Percentiles rank a stretch among this genome's conserved stretches.
Conservation (phyloP, 1,140 invertebrate genomes). For the Drosophila ironensis region DNA sequence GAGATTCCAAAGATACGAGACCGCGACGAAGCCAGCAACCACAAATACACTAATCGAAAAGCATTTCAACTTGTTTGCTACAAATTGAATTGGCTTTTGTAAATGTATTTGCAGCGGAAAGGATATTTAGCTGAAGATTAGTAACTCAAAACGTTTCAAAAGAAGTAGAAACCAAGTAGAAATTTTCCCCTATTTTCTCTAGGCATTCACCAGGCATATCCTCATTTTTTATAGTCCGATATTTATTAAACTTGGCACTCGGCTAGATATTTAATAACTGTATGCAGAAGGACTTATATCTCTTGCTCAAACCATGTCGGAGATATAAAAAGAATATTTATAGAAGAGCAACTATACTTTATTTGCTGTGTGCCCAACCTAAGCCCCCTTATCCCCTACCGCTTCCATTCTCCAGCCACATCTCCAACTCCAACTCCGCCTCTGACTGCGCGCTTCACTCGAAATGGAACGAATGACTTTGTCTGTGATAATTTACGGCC, state of each 20-base stretch:
- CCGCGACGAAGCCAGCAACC: conserved; percentile 42
- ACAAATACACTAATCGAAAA: neutral
- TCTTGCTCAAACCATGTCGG: neutral
- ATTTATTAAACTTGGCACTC: too few species aligned
- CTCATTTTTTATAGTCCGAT: too few species aligned
- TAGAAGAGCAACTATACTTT: neutral
- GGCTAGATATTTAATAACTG: too few species aligned
- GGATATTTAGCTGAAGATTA: too few species aligned
- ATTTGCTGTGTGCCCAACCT: neutral
- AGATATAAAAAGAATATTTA: neutral
- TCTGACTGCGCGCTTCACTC: conserved; percentile 53
- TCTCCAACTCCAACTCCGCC: conserved; percentile 1
- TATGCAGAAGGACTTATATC: too few species aligned
- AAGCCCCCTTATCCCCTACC: conserved; percentile 3
- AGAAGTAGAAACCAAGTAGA: neutral
- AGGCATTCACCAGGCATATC: too few species aligned
- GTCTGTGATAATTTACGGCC: conserved; percentile 78
- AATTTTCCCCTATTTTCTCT: neutral
- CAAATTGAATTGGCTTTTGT: too few species aligned
- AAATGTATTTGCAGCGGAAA: too few species aligned
- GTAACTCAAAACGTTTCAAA: too few species aligned
- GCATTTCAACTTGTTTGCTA: too few species aligned
- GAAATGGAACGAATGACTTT: conserved; percentile 81
- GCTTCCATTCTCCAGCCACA: neutral
- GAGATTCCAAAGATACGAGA: conserved; percentile 73